Evolutionary conservation across 2,797 vertebrate genomes (phyloP).

Genomic region (Peromyscus eremicus): DNA sequence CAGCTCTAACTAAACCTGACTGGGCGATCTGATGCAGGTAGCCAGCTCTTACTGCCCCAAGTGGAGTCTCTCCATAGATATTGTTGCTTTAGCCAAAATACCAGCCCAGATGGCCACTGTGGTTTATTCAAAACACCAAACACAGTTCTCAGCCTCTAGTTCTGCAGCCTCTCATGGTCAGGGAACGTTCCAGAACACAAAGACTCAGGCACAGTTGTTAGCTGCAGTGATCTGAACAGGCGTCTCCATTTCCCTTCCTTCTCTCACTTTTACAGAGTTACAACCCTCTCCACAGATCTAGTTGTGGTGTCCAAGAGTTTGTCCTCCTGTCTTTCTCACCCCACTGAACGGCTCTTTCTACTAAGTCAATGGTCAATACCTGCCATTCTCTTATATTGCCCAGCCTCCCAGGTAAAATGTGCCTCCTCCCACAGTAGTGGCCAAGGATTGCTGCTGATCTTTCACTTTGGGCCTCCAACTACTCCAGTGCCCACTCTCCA

Average conservation of each 20-base stretch:
- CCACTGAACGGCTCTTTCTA: neutral
- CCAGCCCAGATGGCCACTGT: neutral
- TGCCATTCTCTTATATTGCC: neutral
- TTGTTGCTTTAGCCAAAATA: slow-evolving; percentile 4
- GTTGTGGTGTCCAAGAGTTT: neutral
- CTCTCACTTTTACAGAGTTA: neutral
- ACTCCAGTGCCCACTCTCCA: neutral
- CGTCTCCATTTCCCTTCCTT: neutral
- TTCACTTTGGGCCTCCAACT: neutral
- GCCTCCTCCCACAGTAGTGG: neutral
- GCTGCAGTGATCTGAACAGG: neutral
- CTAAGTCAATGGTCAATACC: neutral
- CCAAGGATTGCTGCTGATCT: neutral
- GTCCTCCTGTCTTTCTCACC: neutral
- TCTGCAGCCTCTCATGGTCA: neutral
- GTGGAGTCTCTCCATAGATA: neutral
- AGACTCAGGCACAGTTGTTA: neutral
- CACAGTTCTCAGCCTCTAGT: too few species aligned
- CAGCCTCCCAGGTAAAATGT: neutral
- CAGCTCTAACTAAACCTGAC: neutral
- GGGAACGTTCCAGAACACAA: neutral
- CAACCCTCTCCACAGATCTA: neutral
- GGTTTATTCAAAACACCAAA: neutral
- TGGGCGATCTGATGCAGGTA: neutral
- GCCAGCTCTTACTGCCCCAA: neutral